Evolutionary conservation across 2,888 invertebrate genomes (phyloP), one percentile per base, ranked within the genome.

Genomic region (Acronicta psi): DNA sequence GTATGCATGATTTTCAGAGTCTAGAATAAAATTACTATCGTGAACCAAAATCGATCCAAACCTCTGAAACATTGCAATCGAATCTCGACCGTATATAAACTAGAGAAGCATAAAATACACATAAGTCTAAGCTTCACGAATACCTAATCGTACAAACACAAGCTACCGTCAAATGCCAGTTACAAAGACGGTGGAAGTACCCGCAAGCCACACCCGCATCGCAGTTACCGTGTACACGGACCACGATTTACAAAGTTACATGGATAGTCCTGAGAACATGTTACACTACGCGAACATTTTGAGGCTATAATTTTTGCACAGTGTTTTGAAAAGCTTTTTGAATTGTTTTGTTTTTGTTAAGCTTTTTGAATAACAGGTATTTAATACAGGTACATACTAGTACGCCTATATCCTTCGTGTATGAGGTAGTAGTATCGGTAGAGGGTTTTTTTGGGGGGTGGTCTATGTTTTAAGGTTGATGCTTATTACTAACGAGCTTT

Each of bases 191-290:
- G 34, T 23, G 45, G 54, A 29, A 57, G 46, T 51, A 25, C 49
- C 52, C 51, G 43, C 60, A 68, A 50, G 63, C 63, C 61, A 44
- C 49, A 54, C 62, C 56, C 60, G 59, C 62, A 65, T 47, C 49
- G 42, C 55, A 36, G 43, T 41, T 43, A 42, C 42, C 16, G 23
- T 7, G 25, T 55, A 36, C 14, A 9, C 8, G 11, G 9, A 53
- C 65, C 65, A 63, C 41, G 42, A 43, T 34, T 23, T 20, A 41
- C 57, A 14, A 16, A 61, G 38, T 38, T 38, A 41, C 36, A 52
- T 23, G 62, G 64, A 65, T 43, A 47, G 20, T 51, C 38, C 41
- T 41, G 44, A 5, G n/a, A n/a, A n/a, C n/a, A n/a, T n/a, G n/a
- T n/a, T n/a, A n/a, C n/a, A n/a, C n/a, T n/a, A n/a, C n/a, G n/a